A percentile compares a stretch with the other conserved stretches of the same genome.
Evolutionary conservation across 2,888 invertebrate species (phyloP).

Genomic region (Camptogramma bilineatum): DNA sequence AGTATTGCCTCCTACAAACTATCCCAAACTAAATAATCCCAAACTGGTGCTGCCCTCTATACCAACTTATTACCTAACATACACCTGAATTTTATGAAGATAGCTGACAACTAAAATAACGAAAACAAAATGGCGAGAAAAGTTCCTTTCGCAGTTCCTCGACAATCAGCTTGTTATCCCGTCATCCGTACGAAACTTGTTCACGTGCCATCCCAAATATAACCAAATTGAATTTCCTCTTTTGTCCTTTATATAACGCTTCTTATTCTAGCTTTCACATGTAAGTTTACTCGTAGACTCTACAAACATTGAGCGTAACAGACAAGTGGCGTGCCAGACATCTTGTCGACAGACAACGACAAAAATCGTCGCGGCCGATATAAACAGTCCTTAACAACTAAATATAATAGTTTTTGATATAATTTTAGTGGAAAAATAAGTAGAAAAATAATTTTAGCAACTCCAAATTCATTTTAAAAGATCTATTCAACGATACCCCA

Average conservation of each 20-base stretch:
- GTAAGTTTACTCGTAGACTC: neutral
- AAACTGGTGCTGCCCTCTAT: too few relatives aligned
- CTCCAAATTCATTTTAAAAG: too few relatives aligned
- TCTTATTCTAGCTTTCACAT: neutral
- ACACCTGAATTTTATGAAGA: neutral
- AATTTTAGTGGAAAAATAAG: too few relatives aligned
- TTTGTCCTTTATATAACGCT: neutral
- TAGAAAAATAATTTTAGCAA: too few relatives aligned
- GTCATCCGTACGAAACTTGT: constrained; percentile 13
- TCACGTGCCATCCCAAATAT: constrained; percentile 14
- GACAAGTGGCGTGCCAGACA: neutral
- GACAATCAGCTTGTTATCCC: constrained; percentile 18
- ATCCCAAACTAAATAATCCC: too few relatives aligned
- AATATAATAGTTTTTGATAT: too few relatives aligned
- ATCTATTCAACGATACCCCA: too few relatives aligned
- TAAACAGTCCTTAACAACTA: too few relatives aligned
- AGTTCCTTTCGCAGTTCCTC: neutral
- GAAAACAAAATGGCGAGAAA: neutral
- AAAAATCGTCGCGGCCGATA: too few relatives aligned
- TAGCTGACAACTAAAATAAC: neutral
- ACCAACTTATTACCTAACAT: too few relatives aligned
- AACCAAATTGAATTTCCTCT: constrained; percentile 21
- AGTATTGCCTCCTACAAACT: too few relatives aligned
- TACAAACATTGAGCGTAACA: neutral
- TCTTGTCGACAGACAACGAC: too few relatives aligned